These are phyloP conservation scores for Bugulina stolonifera DNA, from an alignment of 2,888 invertebrate species.

Conservation along the genomic window DNA sequence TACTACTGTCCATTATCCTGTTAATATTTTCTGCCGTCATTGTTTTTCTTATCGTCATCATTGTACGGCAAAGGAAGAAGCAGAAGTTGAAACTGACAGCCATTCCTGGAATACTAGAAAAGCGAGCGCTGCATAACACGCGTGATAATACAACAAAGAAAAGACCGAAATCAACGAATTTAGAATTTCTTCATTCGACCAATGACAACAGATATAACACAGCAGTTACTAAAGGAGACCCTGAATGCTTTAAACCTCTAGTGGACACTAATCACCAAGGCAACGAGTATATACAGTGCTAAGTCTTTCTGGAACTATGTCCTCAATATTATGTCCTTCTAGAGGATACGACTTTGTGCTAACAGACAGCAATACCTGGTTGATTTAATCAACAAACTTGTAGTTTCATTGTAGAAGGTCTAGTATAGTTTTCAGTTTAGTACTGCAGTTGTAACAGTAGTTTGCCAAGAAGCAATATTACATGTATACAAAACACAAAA, in stretches of 20 bases:
- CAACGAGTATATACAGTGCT: slow-evolving; percentile 21
- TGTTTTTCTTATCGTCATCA: slow-evolving; percentile 33
- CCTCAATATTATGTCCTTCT: too few species aligned
- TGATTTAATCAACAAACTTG: too few species aligned
- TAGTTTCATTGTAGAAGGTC: too few species aligned
- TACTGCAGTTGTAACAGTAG: too few species aligned
- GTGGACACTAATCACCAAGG: neutral
- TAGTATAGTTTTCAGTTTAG: too few species aligned
- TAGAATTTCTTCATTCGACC: slow-evolving; percentile 30
- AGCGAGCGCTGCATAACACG: slow-evolving; percentile 28
- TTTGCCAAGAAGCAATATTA: too few species aligned
- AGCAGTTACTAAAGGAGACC: neutral
- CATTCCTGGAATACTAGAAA: slow-evolving; percentile 30
- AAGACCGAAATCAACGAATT: slow-evolving; percentile 33
- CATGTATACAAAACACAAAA: too few species aligned
- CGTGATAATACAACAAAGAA: slow-evolving; percentile 27
- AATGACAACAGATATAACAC: neutral
- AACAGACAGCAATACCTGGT: too few species aligned
- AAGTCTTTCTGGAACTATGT: too few species aligned
- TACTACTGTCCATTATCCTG: slow-evolving; percentile 32
- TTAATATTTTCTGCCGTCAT: slow-evolving; percentile 33
- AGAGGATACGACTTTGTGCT: too few species aligned
- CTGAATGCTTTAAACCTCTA: slow-evolving; percentile 6
- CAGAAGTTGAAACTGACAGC: slow-evolving; percentile 28
- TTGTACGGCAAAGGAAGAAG: slow-evolving; percentile 30